Evolutionary conservation across 2,113 vertebrate species (phyloP).

Genomic region (Antennarius striatus): DNA sequence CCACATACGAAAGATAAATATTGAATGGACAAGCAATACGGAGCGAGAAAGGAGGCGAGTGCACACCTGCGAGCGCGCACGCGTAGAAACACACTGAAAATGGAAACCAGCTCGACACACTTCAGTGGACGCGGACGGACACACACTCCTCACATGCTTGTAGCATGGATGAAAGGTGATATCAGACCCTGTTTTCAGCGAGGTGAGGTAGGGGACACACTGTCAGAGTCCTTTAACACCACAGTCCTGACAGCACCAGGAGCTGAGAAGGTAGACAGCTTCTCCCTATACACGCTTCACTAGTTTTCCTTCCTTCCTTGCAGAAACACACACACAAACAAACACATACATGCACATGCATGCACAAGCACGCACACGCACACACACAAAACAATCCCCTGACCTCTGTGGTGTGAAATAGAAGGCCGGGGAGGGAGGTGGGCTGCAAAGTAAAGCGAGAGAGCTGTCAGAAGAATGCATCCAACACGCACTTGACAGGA

Average conservation of each 20-base stretch:
- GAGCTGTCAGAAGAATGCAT: conserved; percentile 69
- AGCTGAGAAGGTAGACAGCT: conserved; percentile 67
- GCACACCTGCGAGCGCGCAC: background rate
- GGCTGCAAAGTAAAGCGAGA: conserved; percentile 59
- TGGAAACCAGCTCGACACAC: conserved; percentile 35
- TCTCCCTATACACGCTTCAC: conserved; percentile 54
- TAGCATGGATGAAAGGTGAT: conserved; percentile 64
- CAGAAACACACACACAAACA: conserved; percentile 7
- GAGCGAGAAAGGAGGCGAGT: conserved; percentile 4
- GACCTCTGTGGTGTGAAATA: conserved; percentile 74
- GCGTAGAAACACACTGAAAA: conserved; percentile 11
- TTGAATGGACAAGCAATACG: conserved; percentile 35
- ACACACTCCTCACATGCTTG: conserved; percentile 35
- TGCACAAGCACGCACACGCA: conserved; percentile 8
- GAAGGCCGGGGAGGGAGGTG: conserved; percentile 21
- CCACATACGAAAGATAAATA: conserved; percentile 53
- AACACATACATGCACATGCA: background rate
- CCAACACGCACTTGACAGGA: conserved; percentile 60
- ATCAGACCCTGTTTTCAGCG: conserved; percentile 64
- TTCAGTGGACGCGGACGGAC: conserved; percentile 17
- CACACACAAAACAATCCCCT: conserved; percentile 33
- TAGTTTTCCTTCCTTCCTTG: conserved; percentile 26
- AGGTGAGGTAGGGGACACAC: conserved; percentile 75
- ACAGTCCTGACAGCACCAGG: conserved; percentile 65
- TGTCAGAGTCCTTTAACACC: conserved; percentile 64